A percentile compares a stretch with the other conserved stretches of the same genome.
Conservation (phyloP, 2,113 vertebrate genomes). For the Pontoporia blainvillei region DNA sequence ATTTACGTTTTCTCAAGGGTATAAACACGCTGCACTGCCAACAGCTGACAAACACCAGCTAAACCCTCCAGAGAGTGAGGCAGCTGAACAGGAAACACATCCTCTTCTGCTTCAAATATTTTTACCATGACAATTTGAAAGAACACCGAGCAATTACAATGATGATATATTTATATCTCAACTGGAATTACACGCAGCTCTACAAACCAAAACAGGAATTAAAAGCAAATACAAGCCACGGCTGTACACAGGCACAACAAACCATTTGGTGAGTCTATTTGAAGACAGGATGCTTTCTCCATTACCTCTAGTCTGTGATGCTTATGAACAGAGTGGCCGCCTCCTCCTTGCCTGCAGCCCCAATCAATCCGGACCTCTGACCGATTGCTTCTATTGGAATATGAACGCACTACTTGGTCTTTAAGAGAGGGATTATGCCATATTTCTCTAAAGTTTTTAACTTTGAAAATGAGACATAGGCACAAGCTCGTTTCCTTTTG, state of each 20-base stretch:
- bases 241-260: accelerated
- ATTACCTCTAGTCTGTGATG: accelerated
- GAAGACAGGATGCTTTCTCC: not conserved
- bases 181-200: not conserved
- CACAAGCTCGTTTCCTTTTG: slow-evolving; percentile 75
- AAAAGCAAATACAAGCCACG: not conserved
- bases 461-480: slow-evolving; percentile 14
- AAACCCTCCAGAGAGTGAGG: not conserved
- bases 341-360: not conserved
- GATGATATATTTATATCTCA: slow-evolving; percentile 4
- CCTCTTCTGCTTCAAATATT: slow-evolving; percentile 28
- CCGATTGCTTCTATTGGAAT: not conserved
- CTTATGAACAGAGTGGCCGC: slow-evolving; percentile 48
- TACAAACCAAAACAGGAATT: not conserved
- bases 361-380: not conserved
- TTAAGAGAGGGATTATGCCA: not conserved
- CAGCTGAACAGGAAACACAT: slow-evolving; percentile 33
- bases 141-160: not conserved
- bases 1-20: not conserved
- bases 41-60: not conserved
- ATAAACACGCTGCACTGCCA: not conserved
- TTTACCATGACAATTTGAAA: slow-evolving; percentile 20
- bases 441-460: not conserved
- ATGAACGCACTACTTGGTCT: not conserved
- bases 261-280: not conserved